Evolutionary conservation across 2,113 vertebrate species (phyloP).

Genomic region (Zosterops japonicus): DNA sequence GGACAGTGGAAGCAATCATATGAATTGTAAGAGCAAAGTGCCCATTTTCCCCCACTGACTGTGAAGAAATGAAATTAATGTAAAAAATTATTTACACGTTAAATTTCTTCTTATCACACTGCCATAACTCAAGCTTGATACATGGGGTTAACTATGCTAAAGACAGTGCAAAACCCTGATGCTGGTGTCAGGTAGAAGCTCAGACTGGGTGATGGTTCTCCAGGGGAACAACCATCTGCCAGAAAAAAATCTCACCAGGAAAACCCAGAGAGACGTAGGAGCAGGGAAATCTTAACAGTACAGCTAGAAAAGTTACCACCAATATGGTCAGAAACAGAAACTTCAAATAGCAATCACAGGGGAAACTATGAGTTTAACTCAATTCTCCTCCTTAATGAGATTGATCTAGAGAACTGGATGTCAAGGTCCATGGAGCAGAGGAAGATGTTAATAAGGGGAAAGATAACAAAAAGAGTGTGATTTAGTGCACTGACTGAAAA

Average conservation of each 20-base stretch:
- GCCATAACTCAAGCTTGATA: not conserved
- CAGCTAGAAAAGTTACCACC: not conserved
- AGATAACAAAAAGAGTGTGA: not conserved
- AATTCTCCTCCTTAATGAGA: not conserved
- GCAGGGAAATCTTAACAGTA: not conserved
- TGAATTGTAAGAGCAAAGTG: not conserved
- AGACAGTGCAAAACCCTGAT: not conserved
- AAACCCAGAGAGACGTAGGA: accelerated
- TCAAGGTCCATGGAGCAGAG: not conserved
- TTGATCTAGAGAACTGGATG: not conserved
- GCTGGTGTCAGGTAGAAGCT: not conserved
- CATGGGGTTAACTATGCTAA: not conserved
- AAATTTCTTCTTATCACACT: not conserved
- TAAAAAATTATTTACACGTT: not conserved
- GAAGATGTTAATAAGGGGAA: not conserved
- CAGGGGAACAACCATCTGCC: not conserved
- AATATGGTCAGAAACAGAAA: not conserved
- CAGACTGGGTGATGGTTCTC: not conserved
- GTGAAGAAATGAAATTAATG: not conserved
- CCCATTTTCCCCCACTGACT: not conserved
- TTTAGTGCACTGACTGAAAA: not conserved
- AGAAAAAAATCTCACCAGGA: not conserved
- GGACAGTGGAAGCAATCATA: not conserved
- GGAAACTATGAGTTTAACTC: not conserved
- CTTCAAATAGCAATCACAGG: not conserved